These are phyloP conservation scores for Caerostris darwini DNA, from an alignment of 1,140 invertebrate genomes.

Conservation along the genomic window DNA sequence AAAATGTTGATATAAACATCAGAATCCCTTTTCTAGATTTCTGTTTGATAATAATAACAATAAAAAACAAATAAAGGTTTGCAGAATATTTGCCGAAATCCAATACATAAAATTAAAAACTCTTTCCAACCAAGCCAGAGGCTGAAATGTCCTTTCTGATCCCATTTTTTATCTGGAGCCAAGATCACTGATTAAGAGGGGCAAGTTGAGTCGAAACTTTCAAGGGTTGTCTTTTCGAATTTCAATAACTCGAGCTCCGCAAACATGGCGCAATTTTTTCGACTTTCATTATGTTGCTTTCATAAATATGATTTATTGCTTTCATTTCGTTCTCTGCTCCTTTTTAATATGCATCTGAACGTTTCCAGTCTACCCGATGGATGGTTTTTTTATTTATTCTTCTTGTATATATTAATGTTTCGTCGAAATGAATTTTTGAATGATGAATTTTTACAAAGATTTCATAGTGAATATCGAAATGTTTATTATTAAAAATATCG, in stretches of 20 bases:
- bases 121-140: neutral
- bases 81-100: too few relatives aligned
- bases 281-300: slow-evolving; percentile 16
- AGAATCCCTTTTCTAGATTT: neutral
- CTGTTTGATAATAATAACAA: too few relatives aligned
- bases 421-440: too few relatives aligned
- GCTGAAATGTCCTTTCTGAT: neutral
- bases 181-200: neutral
- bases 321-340: slow-evolving; percentile 4
- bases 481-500: too few relatives aligned
- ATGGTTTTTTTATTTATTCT: neutral
- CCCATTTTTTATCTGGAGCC: neutral
- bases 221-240: neutral
- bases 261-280: too few relatives aligned
- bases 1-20: neutral
- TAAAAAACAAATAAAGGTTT: too few relatives aligned
- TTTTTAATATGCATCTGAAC: neutral
- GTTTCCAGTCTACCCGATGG: neutral
- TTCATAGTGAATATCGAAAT: too few relatives aligned
- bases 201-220: neutral
- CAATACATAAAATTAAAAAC: too few relatives aligned
- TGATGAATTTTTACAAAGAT: too few relatives aligned
- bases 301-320: slow-evolving; percentile 41
- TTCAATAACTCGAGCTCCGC: neutral
- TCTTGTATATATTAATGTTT: too few relatives aligned